Evolutionary conservation across 1,140 invertebrate genomes (phyloP), one percentile per base, ranked within the genome.

Genomic region (Drosophila oshimai): DNA sequence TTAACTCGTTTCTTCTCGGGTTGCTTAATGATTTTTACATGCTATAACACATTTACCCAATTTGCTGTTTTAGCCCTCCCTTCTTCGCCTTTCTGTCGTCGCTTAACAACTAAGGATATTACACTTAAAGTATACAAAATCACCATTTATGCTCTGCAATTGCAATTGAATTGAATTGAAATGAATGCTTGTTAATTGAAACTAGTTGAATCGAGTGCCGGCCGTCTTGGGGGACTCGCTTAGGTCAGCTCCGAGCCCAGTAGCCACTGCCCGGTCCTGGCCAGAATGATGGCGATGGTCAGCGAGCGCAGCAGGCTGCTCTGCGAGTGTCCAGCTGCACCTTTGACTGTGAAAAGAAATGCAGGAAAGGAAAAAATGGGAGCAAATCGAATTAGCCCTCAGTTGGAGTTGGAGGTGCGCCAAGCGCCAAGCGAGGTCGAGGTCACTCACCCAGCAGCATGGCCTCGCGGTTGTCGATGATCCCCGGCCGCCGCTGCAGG

Each of bases 401-500:
- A n/a, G n/a, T 13, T 9, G 26, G n/a, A 53, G 41, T 13, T 7
- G 13, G 13, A 6, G 13, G 22, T 17, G 10, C 22, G 20, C 17
- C 6, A n/a, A n/a, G 4, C 18, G 13, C 6, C 7, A 26, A n/a
- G n/a, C n/a, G n/a, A n/a, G n/a, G n/a, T n/a, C 6, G 5, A 46
- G 71, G 53, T 60, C 29, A 91, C 91, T 92, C 88, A 94, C 93
- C 93, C 47, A 94, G 83, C 58, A 94, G 80, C 64, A 93, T 91
- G 26, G 93, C 93, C 79, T 94, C 93, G 58, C 93, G 90, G 81
- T 93, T 93, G 78, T 93, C 93, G 39, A 92, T 92, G 41, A 93
- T 90, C n/a, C 92, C 92, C 15, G 90, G 89, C 42, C 92, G 76
- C 50, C 92, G 92, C 42, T 93, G 92, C 1, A 93, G 90, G 1